Conservation (phyloP, 2,113 vertebrate genomes). For the Corythornis cristatus region DNA sequence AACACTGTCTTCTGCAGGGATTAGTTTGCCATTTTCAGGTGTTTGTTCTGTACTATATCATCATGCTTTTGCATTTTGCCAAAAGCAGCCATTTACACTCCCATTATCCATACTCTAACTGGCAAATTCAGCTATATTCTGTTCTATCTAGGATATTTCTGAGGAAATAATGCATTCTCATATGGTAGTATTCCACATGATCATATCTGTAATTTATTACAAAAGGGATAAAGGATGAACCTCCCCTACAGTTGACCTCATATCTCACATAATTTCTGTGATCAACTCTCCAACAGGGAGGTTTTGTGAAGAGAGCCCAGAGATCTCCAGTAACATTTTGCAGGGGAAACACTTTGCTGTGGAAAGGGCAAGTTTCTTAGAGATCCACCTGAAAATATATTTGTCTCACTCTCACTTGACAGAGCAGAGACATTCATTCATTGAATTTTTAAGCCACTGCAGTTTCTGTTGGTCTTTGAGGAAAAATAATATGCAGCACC, state of each 20-base stretch:
- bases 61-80: neutral
- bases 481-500: neutral
- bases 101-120: neutral
- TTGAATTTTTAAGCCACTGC: constrained; percentile 15
- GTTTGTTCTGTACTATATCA: neutral
- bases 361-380: neutral
- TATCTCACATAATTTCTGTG: neutral
- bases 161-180: neutral
- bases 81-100: neutral
- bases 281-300: neutral
- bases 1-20: neutral
- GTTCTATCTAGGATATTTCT: neutral
- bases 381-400: neutral
- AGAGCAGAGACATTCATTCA: neutral
- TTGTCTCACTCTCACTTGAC: neutral
- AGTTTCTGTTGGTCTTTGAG: constrained; percentile 7
- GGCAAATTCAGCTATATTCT: neutral
- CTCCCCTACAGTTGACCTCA: neutral
- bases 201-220: neutral
- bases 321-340: neutral
- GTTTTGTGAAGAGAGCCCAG: neutral
- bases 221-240: neutral
- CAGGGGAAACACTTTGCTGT: neutral
- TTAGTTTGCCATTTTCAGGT: neutral
- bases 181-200: neutral